These are phyloP conservation scores for Lepilemur ruficaudatus DNA, from an alignment of 2,797 vertebrate genomes.

Conservation along the genomic window DNA sequence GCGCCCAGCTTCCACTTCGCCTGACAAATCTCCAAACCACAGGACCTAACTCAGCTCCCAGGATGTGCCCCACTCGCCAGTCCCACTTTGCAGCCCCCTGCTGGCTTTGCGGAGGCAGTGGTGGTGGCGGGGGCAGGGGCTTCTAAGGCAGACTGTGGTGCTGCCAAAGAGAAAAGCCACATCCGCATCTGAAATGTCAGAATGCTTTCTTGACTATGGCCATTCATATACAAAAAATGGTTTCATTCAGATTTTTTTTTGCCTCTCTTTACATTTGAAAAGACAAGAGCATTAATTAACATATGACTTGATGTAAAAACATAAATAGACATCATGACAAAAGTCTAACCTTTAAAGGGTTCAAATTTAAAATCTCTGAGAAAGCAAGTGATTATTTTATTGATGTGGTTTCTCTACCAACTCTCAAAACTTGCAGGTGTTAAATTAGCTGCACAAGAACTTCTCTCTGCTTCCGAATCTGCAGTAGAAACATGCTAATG, in stretches of 20 bases:
- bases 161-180: not conserved
- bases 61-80: too few species aligned
- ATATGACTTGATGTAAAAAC: slow-evolving; percentile 63
- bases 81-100: not conserved
- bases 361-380: slow-evolving; percentile 80
- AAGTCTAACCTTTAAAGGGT: slow-evolving; percentile 77
- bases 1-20: not conserved
- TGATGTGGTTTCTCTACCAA: slow-evolving; percentile 57
- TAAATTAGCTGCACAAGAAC: slow-evolving; percentile 70
- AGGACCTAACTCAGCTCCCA: not conserved
- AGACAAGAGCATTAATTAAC: slow-evolving; percentile 63
- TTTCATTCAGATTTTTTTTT: slow-evolving; percentile 28
- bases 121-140: too few species aligned
- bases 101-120: not conserved
- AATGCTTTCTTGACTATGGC: not conserved
- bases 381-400: slow-evolving; percentile 81
- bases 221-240: slow-evolving; percentile 28
- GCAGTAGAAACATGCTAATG: slow-evolving; percentile 71
- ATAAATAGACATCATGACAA: slow-evolving; percentile 80
- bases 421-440: slow-evolving; percentile 72
- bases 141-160: not conserved
- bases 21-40: not conserved
- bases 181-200: not conserved
- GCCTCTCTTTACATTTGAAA: slow-evolving; percentile 54
- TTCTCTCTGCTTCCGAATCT: slow-evolving; percentile 59